Evolutionary conservation across 2,888 invertebrate species (phyloP), one percentile per base, ranked within the genome.

Genomic region (Ametastegia equiseti): DNA sequence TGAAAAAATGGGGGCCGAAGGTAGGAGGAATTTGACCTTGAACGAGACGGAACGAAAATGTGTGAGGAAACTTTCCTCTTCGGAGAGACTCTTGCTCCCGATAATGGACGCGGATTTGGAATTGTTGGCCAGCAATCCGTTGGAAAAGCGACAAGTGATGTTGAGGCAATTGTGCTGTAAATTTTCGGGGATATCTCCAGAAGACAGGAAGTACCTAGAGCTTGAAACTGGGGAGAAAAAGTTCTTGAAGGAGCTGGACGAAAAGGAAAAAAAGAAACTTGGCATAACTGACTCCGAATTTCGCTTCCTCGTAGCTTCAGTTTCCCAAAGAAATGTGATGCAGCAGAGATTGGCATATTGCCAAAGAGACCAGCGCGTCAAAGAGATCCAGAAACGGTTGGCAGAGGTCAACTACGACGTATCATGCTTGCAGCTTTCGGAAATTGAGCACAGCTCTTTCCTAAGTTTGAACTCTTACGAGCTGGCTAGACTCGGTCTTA

Each of bases 141-240:
- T 78, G 78, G 42, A 78, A 39, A 78, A 78, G 42, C 57, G 78
- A n/a, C 60, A 63, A 7, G 45, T 78, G 27, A 78, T 63, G 30
- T 19, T 78, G 13, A 63, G 42, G 27, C 78, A 78, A 45, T 42
- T 78, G 78, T 33, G 27, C 0, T 60, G 15, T 23, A 78, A 60
- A 36, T 78, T 78, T 15, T n/a, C 27, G 30, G 60, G 33, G 15
- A 78, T 78, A 36, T 27, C 42, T n/a, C 78, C 15, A 23, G 78
- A 78, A 7, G 78, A 78, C 4, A 78, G 78, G 27, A 78, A 63
- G 27, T 78, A 60, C 19, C 42, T 78, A n/a, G 78, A 63, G 78
- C 63, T 78, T 7, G 78, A 78, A 13, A 47, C 0, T 11, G 42
- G 36, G 60, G 78, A 78, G 6, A 78, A 78, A 36, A 78, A 45